These are phyloP conservation scores for Gari tellinella DNA, from an alignment of 2,888 invertebrate species.

Conservation along the genomic window DNA sequence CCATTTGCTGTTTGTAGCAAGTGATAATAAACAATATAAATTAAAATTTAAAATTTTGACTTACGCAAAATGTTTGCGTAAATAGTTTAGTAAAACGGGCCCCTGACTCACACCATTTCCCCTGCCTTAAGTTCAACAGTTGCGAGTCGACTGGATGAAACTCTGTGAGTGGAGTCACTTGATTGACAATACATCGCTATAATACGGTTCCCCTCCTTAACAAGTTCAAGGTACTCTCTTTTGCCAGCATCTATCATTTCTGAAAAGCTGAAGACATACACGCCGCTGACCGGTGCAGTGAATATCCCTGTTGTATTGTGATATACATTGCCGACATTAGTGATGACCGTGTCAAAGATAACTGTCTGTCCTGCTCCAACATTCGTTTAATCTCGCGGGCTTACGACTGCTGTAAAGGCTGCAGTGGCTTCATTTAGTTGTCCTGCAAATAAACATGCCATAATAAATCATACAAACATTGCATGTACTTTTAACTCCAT, in stretches of 20 bases:
- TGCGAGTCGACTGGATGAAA: slow-evolving; percentile 10
- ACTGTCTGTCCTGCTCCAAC: slow-evolving; percentile 10
- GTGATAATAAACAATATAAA: too few relatives aligned
- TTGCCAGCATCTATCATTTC: slow-evolving; percentile 12
- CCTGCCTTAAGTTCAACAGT: slow-evolving; percentile 10
- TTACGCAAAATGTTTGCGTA: too few relatives aligned
- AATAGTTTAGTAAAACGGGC: too few relatives aligned
- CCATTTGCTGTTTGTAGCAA: too few relatives aligned
- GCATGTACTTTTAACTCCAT: too few relatives aligned
- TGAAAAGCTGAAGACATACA: slow-evolving; percentile 12
- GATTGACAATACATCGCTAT: slow-evolving; percentile 19
- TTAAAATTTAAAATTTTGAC: too few relatives aligned
- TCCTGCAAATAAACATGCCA: too few relatives aligned
- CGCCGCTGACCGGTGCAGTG: slow-evolving; percentile 16
- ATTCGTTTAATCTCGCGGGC: not conserved
- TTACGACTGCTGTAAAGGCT: slow-evolving; percentile 20
- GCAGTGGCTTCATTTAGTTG: slow-evolving; percentile 1
- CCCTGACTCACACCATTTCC: slow-evolving; percentile 12
- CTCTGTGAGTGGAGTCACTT: not conserved
- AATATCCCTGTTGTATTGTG: slow-evolving; percentile 15
- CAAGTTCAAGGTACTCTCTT: slow-evolving; percentile 16
- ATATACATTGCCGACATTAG: slow-evolving; percentile 17
- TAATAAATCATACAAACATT: too few relatives aligned
- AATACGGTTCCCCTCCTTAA: slow-evolving; percentile 11
- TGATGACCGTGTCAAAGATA: slow-evolving; percentile 12